Evolutionary conservation across 2,888 invertebrate species (phyloP), one percentile per base, ranked within the genome.

Genomic region (Leuctra nigra): DNA sequence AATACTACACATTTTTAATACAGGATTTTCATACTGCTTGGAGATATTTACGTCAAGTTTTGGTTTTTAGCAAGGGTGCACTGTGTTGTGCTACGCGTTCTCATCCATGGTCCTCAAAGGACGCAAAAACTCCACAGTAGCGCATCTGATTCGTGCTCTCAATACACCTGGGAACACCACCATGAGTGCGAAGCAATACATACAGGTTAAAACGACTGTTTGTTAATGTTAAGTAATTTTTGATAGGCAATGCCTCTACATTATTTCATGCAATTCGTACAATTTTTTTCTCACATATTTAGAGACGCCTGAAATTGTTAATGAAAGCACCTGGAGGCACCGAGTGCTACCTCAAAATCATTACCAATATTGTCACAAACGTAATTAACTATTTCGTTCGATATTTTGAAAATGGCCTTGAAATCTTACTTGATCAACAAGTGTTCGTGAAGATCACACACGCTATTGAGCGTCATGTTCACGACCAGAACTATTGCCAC

Each of bases 41-140:
- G 29, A 29, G 29, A 7, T 7, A 29, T 29, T 29, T 7, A 29
- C 29, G 11, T 6, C 11, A 14, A 4, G 11, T 20, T 7, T 53
- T 38, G 13, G 16, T 14, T 47, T 39, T 60, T 62, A 67, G 58
- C 67, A 68, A 59, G 69, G 70, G 14, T 69, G 71, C 54, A 70
- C 70, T 7, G 69, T 71, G 9, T 61, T 73, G 9, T 72, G 72
- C 59, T 72, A 72, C 58, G 69, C 69, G 9, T 68, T 71, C 50
- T 68, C 70, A 4, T 65, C 65, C 23, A 66, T 69, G n/a, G 65
- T 70, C n/a, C 63, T 66, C 13, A 72, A 71, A 61, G 63, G 64
- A 46, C 55, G 66, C 16, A 61, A 66, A 35, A 48, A 38, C 62
- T 35, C 61, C 4, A 64, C 70, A 2, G 62, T 69, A 3, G 68